phyloP scores from a whole-genome alignment of 2,797 vertebrate species.

The Cossypha caffra region DNA sequence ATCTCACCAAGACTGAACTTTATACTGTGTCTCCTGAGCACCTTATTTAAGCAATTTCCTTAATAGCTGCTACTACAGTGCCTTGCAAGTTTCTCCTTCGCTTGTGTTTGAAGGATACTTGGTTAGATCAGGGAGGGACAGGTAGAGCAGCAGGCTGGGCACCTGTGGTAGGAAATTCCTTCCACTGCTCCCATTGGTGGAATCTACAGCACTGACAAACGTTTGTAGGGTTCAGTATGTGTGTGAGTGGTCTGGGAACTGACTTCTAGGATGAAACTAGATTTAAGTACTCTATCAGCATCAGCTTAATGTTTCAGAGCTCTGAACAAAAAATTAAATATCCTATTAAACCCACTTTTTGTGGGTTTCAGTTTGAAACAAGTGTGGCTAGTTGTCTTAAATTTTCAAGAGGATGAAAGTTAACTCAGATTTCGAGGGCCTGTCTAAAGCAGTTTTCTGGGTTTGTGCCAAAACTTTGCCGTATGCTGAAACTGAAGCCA shows the following conservation, averaged over 20 bases:
- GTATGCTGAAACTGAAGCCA: neutral
- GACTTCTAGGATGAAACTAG: neutral
- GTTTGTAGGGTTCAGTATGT: neutral
- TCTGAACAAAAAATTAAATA: neutral
- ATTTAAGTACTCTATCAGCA: neutral
- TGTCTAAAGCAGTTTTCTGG: neutral
- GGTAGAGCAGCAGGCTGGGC: neutral
- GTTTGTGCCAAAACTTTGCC: neutral
- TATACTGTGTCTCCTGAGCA: neutral
- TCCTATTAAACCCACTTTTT: neutral
- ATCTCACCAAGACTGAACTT: neutral
- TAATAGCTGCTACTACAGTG: neutral
- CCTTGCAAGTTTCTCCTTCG: neutral
- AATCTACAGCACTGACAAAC: neutral
- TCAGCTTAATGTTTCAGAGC: neutral
- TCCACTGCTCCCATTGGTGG: neutral
- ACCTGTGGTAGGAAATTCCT: neutral
- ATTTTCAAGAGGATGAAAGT: neutral
- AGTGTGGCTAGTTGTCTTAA: neutral
- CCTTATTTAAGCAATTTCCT: neutral
- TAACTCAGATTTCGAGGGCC: neutral
- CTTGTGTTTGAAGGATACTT: neutral
- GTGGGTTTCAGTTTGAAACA: neutral
- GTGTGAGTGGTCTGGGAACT: neutral
- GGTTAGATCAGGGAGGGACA: neutral